Evolutionary conservation across 2,888 invertebrate genomes (phyloP), one percentile per base, ranked within the genome.

Genomic region (Chydorus sphaericus): DNA sequence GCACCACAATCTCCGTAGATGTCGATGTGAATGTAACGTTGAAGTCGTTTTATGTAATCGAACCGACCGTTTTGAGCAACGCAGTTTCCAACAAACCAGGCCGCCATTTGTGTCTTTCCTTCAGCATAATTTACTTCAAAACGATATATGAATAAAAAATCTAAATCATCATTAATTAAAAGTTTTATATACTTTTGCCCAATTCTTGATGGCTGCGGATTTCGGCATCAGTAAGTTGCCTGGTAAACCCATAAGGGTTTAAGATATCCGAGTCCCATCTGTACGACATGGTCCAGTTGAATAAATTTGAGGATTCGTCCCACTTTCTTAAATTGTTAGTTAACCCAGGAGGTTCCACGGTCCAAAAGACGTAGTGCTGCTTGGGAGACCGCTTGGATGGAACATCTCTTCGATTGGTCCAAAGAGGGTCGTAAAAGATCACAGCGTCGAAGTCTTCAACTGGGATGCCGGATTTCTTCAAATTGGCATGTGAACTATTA

Each of bases 251-350:
- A 23, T 55, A 55, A 18, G 48, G 31, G 11, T 31, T 30, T n/a
- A 23, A 30, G n/a, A 55, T 20, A 18, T 55, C 55, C 14, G 55
- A 55, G 18, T 55, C 48, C n/a, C 18, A 29, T 44, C 33, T 20
- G n/a, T 55, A 55, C 20, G 29, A 30, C 55, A 55, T 55, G 20
- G 55, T 55, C 55, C 55, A 55, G 26, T 55, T 55, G 26, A 55
- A 55, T n/a, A n/a, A n/a, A n/a, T n/a, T n/a, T n/a, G n/a, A n/a
- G 33, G 44, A 55, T 16, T 55, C 14, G 11, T 28, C 11, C 8
- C 31, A 51, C 6, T 30, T 10, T 4, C 14, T 30, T 10, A 31
- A n/a, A 11, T 51, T 31, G n/a, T 16, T 26, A 10, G 11, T 10
- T 10, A 31, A 18, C 7, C 31, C 29, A 10, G 55, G 55, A 6